Conservation (phyloP, 2,888 invertebrate species). For the Acronicta aceris region DNA sequence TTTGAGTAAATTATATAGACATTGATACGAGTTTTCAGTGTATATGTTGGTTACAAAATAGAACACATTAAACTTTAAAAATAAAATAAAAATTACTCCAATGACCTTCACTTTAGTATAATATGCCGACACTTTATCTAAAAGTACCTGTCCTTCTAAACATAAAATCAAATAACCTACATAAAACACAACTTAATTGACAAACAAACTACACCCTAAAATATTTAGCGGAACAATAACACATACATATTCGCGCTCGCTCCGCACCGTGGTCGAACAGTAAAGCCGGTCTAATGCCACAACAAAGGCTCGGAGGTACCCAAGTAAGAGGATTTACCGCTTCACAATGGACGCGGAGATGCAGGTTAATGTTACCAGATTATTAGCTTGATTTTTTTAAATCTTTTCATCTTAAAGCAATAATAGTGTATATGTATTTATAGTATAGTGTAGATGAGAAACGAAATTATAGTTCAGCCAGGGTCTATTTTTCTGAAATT, state of each 20-base stretch:
- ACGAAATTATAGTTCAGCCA: too few species aligned
- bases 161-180: not conserved
- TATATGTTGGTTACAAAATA: not conserved
- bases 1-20: not conserved
- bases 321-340: slow-evolving; percentile 51
- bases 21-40: not conserved
- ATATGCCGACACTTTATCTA: not conserved
- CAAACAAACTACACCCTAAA: slow-evolving; percentile 14
- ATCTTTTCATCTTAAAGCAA: slow-evolving; percentile 6
- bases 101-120: too few species aligned
- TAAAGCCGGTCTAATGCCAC: slow-evolving; percentile 37
- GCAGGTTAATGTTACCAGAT: slow-evolving; percentile 25
- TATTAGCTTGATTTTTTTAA: slow-evolving; percentile 9
- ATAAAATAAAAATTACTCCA: too few species aligned
- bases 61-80: too few species aligned
- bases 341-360: slow-evolving; percentile 13
- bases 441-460: too few species aligned
- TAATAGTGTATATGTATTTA: too few species aligned
- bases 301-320: slow-evolving; percentile 36
- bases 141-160: not conserved
- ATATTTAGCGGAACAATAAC: slow-evolving; percentile 27
- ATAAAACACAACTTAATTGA: not conserved
- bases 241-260: slow-evolving; percentile 34
- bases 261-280: slow-evolving; percentile 20
- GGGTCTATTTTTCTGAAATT: too few species aligned